Base-by-base conservation (phyloP, 2,888 invertebrate genomes). In the Caenorhabditis zanzibari region DNA sequence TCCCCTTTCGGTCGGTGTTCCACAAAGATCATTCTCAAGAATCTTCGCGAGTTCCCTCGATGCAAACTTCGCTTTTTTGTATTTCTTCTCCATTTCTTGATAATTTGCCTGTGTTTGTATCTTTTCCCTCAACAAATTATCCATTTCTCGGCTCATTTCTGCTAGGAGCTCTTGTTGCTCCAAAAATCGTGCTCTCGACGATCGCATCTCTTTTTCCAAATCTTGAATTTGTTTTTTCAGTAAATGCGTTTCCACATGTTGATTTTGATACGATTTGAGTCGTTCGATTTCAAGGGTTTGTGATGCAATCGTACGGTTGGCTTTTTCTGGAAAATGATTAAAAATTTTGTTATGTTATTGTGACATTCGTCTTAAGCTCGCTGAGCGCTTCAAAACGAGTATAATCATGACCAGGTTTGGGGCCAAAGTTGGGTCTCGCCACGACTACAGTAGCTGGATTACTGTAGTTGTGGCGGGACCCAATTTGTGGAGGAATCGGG, bases 141-240 rank as follows among this genome's bases (percentile, higher is more conserved):
- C 83, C 79, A 83, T 80, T 54, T 83, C 83, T 32, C 80, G 49
- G 32, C 49, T 69, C 79, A 83, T 83, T 24, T 83, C 80, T 2
- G 79, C 79, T 1, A 83, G 41, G 9, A 83, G 44, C 61, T 83
- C 83, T 44, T 83, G 75, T 75, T 83, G 83, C 68, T 83, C 83
- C 28, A 83, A 49, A n/a, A 83, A 83, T 71, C 83, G 26, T 14
- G 52, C 56, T 19, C 83, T 56, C 41, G 52, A 71, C 7, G 44
- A 69, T 1, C 83, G 5, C 75, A 83, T 69, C 19, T 83, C 83
- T 49, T 71, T 69, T 54, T 83, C 83, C 24, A 83, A n/a, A 1
- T 79, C 79, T 19, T 47, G 44, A 0, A 80, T 54, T 47, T 80
- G 79, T 66, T 63, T 64, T 19, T 68, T 69, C 1, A 83, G 38